Base-by-base conservation (phyloP, 2,888 invertebrate genomes). In the Parnassius apollo region DNA sequence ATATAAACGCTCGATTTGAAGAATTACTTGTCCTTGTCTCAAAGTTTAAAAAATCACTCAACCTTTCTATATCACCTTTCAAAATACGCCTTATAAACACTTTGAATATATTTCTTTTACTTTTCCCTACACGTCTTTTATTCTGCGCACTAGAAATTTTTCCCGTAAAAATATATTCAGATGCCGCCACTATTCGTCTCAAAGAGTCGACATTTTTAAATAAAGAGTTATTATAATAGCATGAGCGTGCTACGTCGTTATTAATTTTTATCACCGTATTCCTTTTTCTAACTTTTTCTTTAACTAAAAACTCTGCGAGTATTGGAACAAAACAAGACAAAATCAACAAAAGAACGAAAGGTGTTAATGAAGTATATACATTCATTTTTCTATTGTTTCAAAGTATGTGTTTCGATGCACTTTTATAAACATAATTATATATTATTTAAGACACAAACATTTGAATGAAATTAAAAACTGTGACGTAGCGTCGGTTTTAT, bases 111-210 rank as follows among this genome's bases (percentile, higher is more conserved):
- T 81, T 84, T 64, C 75, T 78, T 71, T 78, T 85, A 63, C 72
- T 76, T 74, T 82, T 83, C 64, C 82, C 82, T 62, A 63, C 67
- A 45, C 81, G 78, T 66, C 78, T 85, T 62, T 80, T 77, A 71
- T 78, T 83, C 67, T 80, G 79, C 65, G 85, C 83, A 71, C 82
- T 82, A 54, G 88, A 86, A 74, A 92, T 89, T 88, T 92, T 92
- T 59, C 91, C 92, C 35, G 91, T 91, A 72, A 92, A 91, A 81
- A 92, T 89, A 72, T 85, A 91, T 74, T 87, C 86, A 42, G 92
- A 90, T 62, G 82, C 76, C 64, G 77, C 74, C 72, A 90, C 88
- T 71, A 88, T 78, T 69, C 81, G 82, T 73, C 77, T 81, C 70
- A 91, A 77, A 67, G 84, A 81, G 69, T 83, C 83, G 80, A 85